phyloP scores from a whole-genome alignment of 1,140 invertebrate species.

The Sipha flava region DNA sequence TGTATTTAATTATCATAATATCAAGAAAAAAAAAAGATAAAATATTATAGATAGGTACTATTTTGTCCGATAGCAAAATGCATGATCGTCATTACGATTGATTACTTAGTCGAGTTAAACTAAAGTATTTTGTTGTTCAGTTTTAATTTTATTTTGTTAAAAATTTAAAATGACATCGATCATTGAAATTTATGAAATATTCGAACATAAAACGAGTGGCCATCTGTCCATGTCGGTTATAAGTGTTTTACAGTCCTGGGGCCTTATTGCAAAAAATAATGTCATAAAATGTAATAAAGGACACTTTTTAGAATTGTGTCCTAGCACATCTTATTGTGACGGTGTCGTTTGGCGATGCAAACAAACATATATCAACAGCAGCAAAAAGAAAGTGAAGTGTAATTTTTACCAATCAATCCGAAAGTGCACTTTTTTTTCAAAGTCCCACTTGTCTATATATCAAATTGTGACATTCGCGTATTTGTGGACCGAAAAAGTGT shows the following conservation, averaged over 20 bases:
- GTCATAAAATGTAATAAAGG: background rate
- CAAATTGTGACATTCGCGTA: background rate
- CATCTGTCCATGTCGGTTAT: background rate
- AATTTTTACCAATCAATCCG: background rate
- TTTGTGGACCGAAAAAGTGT: background rate
- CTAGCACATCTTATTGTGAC: background rate
- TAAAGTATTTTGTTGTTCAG: too few species aligned
- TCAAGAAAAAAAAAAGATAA: too few species aligned
- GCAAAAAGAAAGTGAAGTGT: background rate
- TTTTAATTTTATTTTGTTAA: too few species aligned
- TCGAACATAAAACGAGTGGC: background rate
- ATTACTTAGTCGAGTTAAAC: too few species aligned
- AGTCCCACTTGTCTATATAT: background rate
- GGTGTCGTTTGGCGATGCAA: background rate
- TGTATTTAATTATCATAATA: too few species aligned
- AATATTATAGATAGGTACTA: too few species aligned
- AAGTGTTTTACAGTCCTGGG: background rate
- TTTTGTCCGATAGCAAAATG: too few species aligned
- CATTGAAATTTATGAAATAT: background rate
- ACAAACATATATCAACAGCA: background rate
- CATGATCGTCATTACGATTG: too few species aligned
- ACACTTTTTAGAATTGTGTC: background rate
- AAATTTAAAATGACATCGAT: too few species aligned
- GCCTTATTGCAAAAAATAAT: background rate
- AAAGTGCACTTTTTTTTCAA: background rate